phyloP scores from a whole-genome alignment of 2,113 vertebrate species.

The Charadrius vociferus region DNA sequence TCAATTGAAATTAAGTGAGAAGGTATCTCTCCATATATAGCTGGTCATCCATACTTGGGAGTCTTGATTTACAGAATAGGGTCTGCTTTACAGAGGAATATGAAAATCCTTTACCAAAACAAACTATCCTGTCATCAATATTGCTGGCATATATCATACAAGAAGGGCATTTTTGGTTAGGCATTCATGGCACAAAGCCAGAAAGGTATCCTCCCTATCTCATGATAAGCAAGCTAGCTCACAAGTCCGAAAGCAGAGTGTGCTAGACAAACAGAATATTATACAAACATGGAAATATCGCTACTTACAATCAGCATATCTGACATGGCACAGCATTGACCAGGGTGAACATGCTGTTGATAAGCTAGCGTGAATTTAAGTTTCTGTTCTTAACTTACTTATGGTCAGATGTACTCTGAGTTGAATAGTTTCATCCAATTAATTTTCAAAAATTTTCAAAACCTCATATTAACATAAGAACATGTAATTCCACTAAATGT shows the following conservation, averaged over 20 bases:
- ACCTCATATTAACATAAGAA: not conserved
- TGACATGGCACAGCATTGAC: not conserved
- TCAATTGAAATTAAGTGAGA: not conserved
- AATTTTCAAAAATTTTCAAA: not conserved
- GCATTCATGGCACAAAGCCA: not conserved
- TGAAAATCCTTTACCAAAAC: not conserved
- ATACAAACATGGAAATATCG: not conserved
- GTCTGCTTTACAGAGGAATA: not conserved
- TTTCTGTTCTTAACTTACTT: not conserved
- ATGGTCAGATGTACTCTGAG: not conserved
- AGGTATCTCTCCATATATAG: not conserved
- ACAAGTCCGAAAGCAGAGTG: not conserved
- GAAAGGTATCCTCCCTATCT: not conserved
- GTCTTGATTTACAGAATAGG: not conserved
- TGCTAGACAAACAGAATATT: not conserved
- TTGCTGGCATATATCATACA: not conserved
- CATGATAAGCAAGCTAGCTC: not conserved
- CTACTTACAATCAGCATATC: not conserved
- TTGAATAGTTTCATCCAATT: not conserved
- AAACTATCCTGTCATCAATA: not conserved
- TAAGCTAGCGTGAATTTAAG: not conserved
- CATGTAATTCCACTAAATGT: not conserved
- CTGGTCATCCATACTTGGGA: not conserved
- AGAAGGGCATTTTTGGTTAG: not conserved
- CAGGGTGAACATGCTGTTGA: not conserved